Base-by-base conservation (phyloP, 2,888 invertebrate species). In the Drosophila meridiana region DNA sequence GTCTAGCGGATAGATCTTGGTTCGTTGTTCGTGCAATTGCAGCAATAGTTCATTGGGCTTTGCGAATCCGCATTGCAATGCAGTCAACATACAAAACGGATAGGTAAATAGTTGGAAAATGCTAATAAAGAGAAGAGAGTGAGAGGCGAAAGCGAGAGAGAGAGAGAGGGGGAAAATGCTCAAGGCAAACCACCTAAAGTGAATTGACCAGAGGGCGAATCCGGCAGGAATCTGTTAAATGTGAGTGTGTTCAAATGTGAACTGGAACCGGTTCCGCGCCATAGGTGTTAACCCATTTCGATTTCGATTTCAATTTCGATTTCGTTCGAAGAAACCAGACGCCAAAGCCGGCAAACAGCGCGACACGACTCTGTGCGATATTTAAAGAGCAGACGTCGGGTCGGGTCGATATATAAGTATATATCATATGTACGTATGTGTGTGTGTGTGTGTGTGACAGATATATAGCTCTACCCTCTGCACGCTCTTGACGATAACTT, bases 201-300 rank as follows among this genome's bases (percentile, higher is more conserved):
- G 20, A 73, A 59, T 56, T 78, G 80, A 76, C 71, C 80, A 61
- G 58, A 43, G 77, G 63, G 60, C 62, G 52, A 80, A 72, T 69
- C 64, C 69, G 73, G 63, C 82, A 80, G 83, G 85, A 82, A 87
- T 85, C 71, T 48, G 30, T 13, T 38, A 9, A 20, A 38, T 28
- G 32, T 30, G 38, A 60, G 62, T 60, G 52, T 34, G 57, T 50
- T 57, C 62, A 60, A 30, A 60, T 48, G 32, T 40, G 50, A 55
- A 40, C 48, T 61, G 42, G 55, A 86, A 88, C 90, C 90, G 89
- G 87, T 88, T 87, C 72, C 69, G 30, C 68, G 69, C 62, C 84
- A 87, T 84, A 85, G 90, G 85, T 83, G 83, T 90, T 90, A 90
- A 88, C 90, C 90, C 89, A 87, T 87, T 87, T 90, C 76, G 74